Base-by-base conservation (phyloP, 2,888 invertebrate species). In the Sminthurides aquaticus region DNA sequence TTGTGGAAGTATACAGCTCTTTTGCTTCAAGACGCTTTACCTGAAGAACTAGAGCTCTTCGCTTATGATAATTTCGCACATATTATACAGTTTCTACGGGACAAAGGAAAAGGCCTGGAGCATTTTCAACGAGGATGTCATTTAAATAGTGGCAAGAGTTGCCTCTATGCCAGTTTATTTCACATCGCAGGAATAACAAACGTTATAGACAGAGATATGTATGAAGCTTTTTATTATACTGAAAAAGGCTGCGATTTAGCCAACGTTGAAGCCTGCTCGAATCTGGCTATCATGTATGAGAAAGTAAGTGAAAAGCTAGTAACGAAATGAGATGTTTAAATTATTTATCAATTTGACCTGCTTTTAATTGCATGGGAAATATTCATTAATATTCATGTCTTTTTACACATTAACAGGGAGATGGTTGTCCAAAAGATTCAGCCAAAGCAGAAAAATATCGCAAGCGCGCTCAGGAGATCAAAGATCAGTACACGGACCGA, bases 251-350 rank as follows among this genome's bases (percentile, higher is more conserved):
- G 97, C 78, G 88, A 92, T 68, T 79, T 87, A 0, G 89, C 88
- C 24, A 89, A 93, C 76, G 85, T 91, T 77, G 89, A 87, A 76
- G 90, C 91, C 0, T 98, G 98, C 81, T 88, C 88, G 0, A 96
- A 96, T 80, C 81, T 95, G 0, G 88, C 92, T 76, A 85, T 89
- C 78, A 92, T 93, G 89, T 90, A 90, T 77, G 83, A 83, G 34
- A 85, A 85, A 69, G 77, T 73, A 63, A 64, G 65, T 24, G 8
- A 18, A 3, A 48, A 5, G 15, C 28, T 54, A 3, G 25, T 18
- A 20, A 3, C 25, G 25, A 28, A 57, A 20, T 48, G 2, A 18
- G n/a, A 28, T 43, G 18, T 25, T 43, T 43, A 24, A 28, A 28
- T 5, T 26, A 3, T 24, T n/a, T 57, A 8, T 28, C 26, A 62